Conservation (phyloP, 2,888 invertebrate genomes). For the Automeris io region DNA sequence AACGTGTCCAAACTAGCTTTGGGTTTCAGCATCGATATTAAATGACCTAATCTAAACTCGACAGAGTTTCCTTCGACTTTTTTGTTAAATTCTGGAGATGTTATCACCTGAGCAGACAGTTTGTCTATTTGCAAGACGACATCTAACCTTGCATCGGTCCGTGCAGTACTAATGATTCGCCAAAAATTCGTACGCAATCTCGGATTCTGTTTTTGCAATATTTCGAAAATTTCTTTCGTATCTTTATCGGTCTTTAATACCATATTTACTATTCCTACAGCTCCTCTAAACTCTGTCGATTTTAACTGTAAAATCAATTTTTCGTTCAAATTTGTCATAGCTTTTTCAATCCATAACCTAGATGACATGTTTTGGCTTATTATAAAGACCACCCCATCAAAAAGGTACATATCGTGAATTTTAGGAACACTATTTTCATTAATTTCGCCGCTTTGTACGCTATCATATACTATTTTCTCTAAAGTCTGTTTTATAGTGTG, state of each 20-base stretch:
- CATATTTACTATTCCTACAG: constrained; percentile 64
- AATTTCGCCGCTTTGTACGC: constrained; percentile 24
- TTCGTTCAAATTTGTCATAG: constrained; percentile 30
- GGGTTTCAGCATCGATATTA: constrained; percentile 48
- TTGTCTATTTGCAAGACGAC: constrained; percentile 61
- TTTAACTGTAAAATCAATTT: constrained; percentile 41
- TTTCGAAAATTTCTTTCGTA: constrained; percentile 43
- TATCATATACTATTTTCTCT: constrained; percentile 40
- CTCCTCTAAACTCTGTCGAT: constrained; percentile 61
- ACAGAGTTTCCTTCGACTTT: constrained; percentile 34
- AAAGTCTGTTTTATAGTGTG: constrained; percentile 45
- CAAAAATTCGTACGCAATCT: constrained; percentile 60
- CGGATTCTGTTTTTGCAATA: constrained; percentile 51
- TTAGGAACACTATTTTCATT: constrained; percentile 36
- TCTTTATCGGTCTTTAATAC: constrained; percentile 39
- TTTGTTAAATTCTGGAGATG: constrained; percentile 41
- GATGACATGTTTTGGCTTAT: constrained; percentile 49
- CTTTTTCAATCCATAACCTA: constrained; percentile 44
- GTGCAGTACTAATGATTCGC: constrained; percentile 53
- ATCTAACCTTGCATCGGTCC: constrained; percentile 41
- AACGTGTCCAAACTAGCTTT: constrained; percentile 42
- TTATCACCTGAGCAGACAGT: constrained; percentile 58
- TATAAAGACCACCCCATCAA: constrained; percentile 64
- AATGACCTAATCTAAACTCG: constrained; percentile 55
- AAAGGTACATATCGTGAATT: constrained; percentile 59